Evolutionary conservation across 2,888 invertebrate genomes (phyloP).

Genomic region (Andrena fulva): DNA sequence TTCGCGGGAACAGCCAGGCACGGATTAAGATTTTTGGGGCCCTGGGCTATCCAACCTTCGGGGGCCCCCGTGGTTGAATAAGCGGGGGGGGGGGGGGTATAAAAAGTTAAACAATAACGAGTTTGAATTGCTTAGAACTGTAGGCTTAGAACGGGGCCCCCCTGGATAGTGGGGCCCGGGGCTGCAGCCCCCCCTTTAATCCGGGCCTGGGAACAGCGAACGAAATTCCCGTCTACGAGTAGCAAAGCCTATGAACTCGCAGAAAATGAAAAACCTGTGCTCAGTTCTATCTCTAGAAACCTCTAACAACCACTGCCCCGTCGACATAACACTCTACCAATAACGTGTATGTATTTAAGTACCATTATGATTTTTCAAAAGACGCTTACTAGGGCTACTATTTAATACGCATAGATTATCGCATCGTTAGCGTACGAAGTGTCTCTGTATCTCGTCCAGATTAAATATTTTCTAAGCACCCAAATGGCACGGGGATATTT

Average conservation of each 20-base stretch:
- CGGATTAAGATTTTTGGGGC: too few relatives aligned
- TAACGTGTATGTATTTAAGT: conserved; percentile 20
- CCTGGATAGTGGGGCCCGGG: too few relatives aligned
- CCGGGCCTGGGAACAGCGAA: background rate
- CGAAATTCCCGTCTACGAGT: background rate
- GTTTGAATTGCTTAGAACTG: too few relatives aligned
- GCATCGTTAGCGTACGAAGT: background rate
- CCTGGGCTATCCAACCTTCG: too few relatives aligned
- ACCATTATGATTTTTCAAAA: conserved; percentile 6
- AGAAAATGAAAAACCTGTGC: background rate
- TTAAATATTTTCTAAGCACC: conserved; percentile 36
- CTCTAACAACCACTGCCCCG: conserved; percentile 19
- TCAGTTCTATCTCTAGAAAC: conserved; percentile 5
- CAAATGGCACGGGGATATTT: background rate
- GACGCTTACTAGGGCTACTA: background rate
- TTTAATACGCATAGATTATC: conserved; percentile 9
- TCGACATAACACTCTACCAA: background rate
- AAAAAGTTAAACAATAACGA: too few relatives aligned
- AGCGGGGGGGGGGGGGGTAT: too few relatives aligned
- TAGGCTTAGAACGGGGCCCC: too few relatives aligned
- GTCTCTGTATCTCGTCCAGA: conserved; percentile 7
- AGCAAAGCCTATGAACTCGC: background rate
- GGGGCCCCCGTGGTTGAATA: too few relatives aligned
- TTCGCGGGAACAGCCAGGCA: background rate
- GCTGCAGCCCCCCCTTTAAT: too few relatives aligned